phyloP scores from a whole-genome alignment of 30 jellyfish, hydroid and myxozoan genomes.

The Mastigias papua region DNA sequence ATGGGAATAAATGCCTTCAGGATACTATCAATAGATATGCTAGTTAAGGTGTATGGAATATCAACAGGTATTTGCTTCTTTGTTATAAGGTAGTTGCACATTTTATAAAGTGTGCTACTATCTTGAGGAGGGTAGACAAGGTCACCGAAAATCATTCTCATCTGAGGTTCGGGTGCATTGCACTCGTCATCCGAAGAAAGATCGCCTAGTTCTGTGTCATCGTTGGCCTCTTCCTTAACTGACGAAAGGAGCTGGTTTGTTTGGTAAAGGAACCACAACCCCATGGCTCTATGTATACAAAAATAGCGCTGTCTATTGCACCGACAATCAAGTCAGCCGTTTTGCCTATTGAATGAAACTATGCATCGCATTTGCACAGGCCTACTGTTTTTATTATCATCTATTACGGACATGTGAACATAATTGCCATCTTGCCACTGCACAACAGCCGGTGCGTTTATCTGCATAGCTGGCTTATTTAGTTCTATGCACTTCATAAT shows the following conservation, averaged over 20 bases:
- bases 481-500: slow-evolving; percentile 20
- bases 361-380: slow-evolving; percentile 3
- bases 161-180: neutral
- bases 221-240: neutral
- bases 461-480: neutral
- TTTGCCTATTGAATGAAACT: slow-evolving; percentile 16
- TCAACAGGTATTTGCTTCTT: neutral
- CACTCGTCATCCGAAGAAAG: neutral
- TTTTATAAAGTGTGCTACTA: neutral
- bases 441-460: slow-evolving; percentile 8
- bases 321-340: slow-evolving; percentile 10
- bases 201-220: neutral
- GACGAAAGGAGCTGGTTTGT: neutral
- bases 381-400: neutral
- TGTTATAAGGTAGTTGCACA: neutral
- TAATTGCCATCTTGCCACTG: slow-evolving; percentile 1
- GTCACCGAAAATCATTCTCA: neutral
- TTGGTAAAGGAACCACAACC: slow-evolving; percentile 11
- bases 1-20: neutral
- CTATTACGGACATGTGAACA: slow-evolving; percentile 16
- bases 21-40: neutral
- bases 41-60: neutral
- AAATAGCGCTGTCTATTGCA: neutral
- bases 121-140: neutral
- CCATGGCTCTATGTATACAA: slow-evolving; percentile 34